These are phyloP conservation scores for Drosophila differens DNA, from an alignment of 2,888 invertebrate genomes.

Conservation along the genomic window DNA sequence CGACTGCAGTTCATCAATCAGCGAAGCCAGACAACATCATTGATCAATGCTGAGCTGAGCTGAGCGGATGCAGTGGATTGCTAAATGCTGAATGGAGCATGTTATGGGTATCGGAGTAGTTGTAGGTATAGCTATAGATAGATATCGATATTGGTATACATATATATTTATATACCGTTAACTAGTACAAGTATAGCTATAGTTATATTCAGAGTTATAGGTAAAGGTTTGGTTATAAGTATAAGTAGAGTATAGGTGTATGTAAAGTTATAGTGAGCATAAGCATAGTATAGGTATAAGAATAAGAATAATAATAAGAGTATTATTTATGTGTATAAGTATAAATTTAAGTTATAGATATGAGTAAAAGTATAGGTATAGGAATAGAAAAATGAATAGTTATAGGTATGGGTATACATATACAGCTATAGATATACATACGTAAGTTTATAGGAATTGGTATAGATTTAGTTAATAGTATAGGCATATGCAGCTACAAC, in stretches of 20 bases:
- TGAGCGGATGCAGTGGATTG: slow-evolving; percentile 28
- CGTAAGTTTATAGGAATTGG: background rate
- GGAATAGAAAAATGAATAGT: background rate
- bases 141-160: background rate
- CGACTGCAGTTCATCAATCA: slow-evolving; percentile 52
- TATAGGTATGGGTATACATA: background rate
- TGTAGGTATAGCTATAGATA: background rate
- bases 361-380: background rate
- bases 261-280: too few species aligned
- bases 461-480: background rate
- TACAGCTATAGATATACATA: background rate
- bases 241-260: too few species aligned
- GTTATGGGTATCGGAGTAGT: background rate
- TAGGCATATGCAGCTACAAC: background rate
- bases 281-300: background rate
- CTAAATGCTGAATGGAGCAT: slow-evolving; percentile 10
- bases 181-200: background rate
- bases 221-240: background rate
- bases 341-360: background rate
- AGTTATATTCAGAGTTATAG: background rate
- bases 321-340: background rate
- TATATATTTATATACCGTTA: too few species aligned
- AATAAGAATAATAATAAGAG: background rate
- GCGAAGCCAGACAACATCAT: slow-evolving; percentile 38
- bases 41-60: slow-evolving; percentile 46